Percentiles rank a stretch among this genome's conserved stretches.
Evolutionary conservation across 2,888 invertebrate genomes (phyloP).

Genomic region (Drosophila acutilabella): DNA sequence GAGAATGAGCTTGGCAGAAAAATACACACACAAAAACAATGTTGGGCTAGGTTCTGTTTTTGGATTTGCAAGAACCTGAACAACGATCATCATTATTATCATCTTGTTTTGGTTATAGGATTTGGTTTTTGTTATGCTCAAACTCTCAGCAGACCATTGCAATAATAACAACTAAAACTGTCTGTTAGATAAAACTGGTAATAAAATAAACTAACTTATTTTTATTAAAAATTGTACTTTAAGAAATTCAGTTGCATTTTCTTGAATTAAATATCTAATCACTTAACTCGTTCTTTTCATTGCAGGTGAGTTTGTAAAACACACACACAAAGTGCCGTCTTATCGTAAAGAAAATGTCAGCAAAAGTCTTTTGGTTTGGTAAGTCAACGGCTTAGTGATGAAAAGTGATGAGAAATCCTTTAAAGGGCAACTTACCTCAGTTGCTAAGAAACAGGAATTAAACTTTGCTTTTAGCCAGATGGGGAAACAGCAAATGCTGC

Average conservation of each 20-base stretch:
- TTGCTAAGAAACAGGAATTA: constrained; percentile 9
- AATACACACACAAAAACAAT: constrained; percentile 60
- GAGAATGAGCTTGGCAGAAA: constrained; percentile 12
- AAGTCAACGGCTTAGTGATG: constrained; percentile 10
- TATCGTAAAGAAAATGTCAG: not conserved
- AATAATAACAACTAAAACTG: constrained; percentile 24
- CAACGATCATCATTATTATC: constrained; percentile 65
- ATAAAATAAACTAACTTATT: too few species aligned
- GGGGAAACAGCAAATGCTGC: constrained; percentile 50
- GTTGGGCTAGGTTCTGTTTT: constrained; percentile 68
- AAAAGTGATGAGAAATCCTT: not conserved
- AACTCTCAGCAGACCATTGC: constrained; percentile 33
- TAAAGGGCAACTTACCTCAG: not conserved
- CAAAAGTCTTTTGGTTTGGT: constrained; percentile 12
- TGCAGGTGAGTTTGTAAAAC: constrained; percentile 61
- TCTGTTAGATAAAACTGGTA: not conserved
- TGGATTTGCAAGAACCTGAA: constrained; percentile 45
- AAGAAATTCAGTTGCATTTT: not conserved
- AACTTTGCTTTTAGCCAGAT: constrained; percentile 11
- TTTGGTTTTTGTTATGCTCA: constrained; percentile 48
- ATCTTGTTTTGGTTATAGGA: constrained; percentile 45
- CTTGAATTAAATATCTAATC: constrained; percentile 23
- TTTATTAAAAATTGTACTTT: not conserved
- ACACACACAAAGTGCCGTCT: not conserved
- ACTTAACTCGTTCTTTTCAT: constrained; percentile 20